Evolutionary conservation across 2,113 vertebrate genomes (phyloP).

Genomic region (Siniperca knerii): DNA sequence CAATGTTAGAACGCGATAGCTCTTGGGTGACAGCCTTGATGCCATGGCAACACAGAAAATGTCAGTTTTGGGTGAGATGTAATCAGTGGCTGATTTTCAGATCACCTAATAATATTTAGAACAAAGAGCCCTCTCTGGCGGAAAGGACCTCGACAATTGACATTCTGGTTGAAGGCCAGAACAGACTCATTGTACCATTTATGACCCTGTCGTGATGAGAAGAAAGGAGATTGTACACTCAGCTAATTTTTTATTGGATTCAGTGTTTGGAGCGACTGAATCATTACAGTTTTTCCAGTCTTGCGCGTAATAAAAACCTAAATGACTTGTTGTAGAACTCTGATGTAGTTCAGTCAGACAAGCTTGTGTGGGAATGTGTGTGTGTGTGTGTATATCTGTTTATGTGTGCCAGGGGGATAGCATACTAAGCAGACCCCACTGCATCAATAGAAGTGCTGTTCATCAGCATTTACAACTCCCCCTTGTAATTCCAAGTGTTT

Average conservation of each 20-base stretch:
- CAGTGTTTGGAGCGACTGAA: conserved; percentile 32
- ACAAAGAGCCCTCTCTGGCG: conserved; percentile 48
- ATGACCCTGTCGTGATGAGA: conserved; percentile 23
- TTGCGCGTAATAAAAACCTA: conserved; percentile 42
- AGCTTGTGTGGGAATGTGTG: neutral
- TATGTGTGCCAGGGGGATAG: conserved; percentile 39
- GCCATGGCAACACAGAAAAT: conserved; percentile 81
- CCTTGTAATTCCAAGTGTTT: conserved; percentile 66
- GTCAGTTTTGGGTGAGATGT: conserved; percentile 69
- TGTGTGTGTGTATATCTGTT: conserved; percentile 29
- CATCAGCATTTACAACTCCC: conserved; percentile 73
- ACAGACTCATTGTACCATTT: conserved; percentile 29
- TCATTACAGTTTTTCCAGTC: conserved; percentile 19
- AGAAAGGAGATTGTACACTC: conserved; percentile 37
- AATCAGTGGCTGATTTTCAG: conserved; percentile 72
- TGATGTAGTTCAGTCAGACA: conserved; percentile 26
- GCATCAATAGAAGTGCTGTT: conserved; percentile 80
- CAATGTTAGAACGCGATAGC: conserved; percentile 71
- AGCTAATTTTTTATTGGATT: conserved; percentile 54
- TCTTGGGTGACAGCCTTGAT: conserved; percentile 79
- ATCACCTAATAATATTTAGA: conserved; percentile 67
- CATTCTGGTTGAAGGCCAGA: conserved; percentile 33
- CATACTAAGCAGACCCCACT: conserved; percentile 75
- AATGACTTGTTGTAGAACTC: conserved; percentile 56
- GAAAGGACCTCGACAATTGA: conserved; percentile 8